Conservation (phyloP, 2,113 vertebrate genomes). For the Dasyornis broadbenti region DNA sequence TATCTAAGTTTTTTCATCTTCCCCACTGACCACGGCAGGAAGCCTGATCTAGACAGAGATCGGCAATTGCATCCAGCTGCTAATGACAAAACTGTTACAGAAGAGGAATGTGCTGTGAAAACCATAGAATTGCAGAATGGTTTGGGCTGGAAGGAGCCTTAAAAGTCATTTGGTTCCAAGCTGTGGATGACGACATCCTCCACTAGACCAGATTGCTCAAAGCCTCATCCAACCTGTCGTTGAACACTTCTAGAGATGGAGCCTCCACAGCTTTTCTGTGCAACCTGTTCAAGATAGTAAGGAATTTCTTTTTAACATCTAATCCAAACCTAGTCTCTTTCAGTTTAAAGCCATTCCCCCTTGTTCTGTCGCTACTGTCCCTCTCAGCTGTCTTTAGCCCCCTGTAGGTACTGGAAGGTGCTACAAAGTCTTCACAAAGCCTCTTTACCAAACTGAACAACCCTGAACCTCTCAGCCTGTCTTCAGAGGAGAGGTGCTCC, state of each 20-base stretch:
- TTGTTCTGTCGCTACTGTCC: neutral
- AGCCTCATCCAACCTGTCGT: neutral
- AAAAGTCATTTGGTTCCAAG: neutral
- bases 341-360: neutral
- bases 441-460: neutral
- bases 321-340: neutral
- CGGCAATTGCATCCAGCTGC: neutral
- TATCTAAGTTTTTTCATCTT: neutral
- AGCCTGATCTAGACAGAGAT: neutral
- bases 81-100: neutral
- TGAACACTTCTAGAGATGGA: neutral
- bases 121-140: neutral
- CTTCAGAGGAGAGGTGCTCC: neutral
- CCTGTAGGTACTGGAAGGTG: neutral
- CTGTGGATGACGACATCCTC: neutral
- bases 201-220: neutral
- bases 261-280: neutral
- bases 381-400: neutral
- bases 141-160: neutral
- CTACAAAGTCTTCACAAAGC: neutral
- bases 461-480: neutral
- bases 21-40: neutral
- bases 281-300: neutral
- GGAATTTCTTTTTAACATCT: neutral
- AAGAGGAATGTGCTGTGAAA: neutral